A percentile compares a stretch with the other conserved stretches of the same genome.
phyloP scores from a whole-genome alignment of 1,140 invertebrate species.

The Brevipalpus yothersi region DNA sequence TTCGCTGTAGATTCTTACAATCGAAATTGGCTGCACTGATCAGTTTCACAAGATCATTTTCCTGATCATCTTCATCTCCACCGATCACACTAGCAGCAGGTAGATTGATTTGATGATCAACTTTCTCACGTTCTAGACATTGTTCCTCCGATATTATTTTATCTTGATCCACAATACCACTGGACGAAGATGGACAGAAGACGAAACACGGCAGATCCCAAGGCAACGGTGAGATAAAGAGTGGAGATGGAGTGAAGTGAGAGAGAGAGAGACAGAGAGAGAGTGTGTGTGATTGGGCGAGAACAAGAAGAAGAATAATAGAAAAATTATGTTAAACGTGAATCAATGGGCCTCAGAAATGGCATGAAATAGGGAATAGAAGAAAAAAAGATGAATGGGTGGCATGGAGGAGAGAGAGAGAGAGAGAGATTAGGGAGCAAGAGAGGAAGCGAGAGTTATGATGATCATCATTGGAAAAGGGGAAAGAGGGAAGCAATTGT shows the following conservation, averaged over 20 bases:
- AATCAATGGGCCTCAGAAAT: background rate
- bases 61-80: too few species aligned
- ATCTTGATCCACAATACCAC: slow-evolving; percentile 59
- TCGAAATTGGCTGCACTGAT: too few species aligned
- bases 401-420: background rate
- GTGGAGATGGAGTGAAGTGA: background rate
- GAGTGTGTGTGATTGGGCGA: background rate
- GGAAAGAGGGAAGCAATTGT: background rate
- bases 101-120: background rate
- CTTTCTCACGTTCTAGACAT: background rate
- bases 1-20: too few species aligned
- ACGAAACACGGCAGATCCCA: background rate
- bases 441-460: background rate
- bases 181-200: slow-evolving; percentile 27
- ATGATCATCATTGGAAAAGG: background rate
- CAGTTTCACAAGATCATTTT: too few species aligned
- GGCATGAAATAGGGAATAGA: background rate
- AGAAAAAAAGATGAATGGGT: background rate
- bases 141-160: slow-evolving; percentile 43
- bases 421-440: background rate
- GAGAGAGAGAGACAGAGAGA: background rate
- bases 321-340: background rate
- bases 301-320: background rate
- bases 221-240: background rate
- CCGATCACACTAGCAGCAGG: background rate